Percentiles rank a stretch among this genome's conserved stretches.
phyloP scores from a whole-genome alignment of 2,797 vertebrate species.

The Leucoraja ocellata region DNA sequence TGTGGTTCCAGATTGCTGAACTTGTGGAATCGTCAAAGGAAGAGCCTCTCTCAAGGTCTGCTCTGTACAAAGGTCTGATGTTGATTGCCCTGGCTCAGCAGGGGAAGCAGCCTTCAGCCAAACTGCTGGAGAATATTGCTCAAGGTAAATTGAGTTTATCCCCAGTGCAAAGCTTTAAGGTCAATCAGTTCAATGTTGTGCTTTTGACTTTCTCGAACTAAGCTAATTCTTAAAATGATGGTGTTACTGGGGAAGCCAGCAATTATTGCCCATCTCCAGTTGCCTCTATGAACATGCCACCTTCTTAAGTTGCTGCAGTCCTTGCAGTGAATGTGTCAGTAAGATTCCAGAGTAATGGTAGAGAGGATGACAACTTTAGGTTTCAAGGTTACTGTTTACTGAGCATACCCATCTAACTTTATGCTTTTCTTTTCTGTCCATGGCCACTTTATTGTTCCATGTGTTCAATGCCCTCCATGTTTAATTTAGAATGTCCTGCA shows the following conservation, averaged over 20 bases:
- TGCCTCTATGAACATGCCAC: background rate
- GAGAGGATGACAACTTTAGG: background rate
- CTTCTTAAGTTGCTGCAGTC: background rate
- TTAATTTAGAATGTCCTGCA: background rate
- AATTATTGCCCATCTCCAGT: background rate
- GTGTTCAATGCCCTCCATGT: background rate
- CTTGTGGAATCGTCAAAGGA: conserved; percentile 54
- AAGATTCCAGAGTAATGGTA: background rate
- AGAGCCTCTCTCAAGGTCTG: conserved; percentile 63
- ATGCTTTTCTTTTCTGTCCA: background rate
- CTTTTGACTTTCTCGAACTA: background rate
- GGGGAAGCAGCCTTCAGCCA: conserved; percentile 64
- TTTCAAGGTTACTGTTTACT: background rate
- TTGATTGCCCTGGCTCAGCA: conserved; percentile 67
- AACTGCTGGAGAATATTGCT: conserved; percentile 65
- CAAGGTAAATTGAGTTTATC: conserved; percentile 52
- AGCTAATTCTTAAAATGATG: background rate
- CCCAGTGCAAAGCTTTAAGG: background rate
- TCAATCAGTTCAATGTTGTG: background rate
- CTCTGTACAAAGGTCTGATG: conserved; percentile 63
- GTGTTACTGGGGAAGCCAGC: background rate
- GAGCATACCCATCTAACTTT: background rate
- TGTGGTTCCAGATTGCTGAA: conserved; percentile 59
- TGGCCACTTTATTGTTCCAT: background rate
- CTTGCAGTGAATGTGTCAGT: background rate